These are phyloP conservation scores for Heliothis subflexa DNA, from an alignment of 1,140 invertebrate genomes.

Conservation along the genomic window DNA sequence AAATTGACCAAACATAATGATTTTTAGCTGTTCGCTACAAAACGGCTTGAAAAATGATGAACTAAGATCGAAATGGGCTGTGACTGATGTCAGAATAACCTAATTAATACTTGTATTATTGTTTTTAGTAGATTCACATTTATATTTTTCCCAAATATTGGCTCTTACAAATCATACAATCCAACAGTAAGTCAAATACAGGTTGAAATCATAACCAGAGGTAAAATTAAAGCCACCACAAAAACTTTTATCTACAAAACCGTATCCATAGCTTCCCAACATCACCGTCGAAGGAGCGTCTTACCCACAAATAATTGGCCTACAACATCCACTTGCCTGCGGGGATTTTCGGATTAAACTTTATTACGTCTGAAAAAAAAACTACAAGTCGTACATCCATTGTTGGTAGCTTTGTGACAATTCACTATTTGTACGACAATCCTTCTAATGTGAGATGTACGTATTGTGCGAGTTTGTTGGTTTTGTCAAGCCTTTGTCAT, in stretches of 20 bases:
- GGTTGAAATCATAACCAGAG: not conserved
- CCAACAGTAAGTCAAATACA: no score
- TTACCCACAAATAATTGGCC: slow-evolving; percentile 71
- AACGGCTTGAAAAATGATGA: no score
- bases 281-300: slow-evolving; percentile 45
- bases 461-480: slow-evolving; percentile 36
- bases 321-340: slow-evolving; percentile 63
- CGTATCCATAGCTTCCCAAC: slow-evolving; percentile 6
- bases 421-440: slow-evolving; percentile 52
- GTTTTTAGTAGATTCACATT: not conserved
- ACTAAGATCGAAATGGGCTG: no score
- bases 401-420: slow-evolving; percentile 53
- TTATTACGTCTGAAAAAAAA: slow-evolving; percentile 65
- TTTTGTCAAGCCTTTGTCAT: slow-evolving; percentile 14
- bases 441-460: slow-evolving; percentile 33
- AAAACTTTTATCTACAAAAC: not conserved
- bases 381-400: slow-evolving; percentile 53
- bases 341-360: slow-evolving; percentile 79
- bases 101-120: not conserved
- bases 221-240: not conserved
- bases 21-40: no score
- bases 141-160: no score
- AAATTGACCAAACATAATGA: no score
- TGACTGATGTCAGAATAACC: no score
- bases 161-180: not conserved